phyloP scores from a whole-genome alignment of 2,113 vertebrate species.

The Myotis davidii region DNA sequence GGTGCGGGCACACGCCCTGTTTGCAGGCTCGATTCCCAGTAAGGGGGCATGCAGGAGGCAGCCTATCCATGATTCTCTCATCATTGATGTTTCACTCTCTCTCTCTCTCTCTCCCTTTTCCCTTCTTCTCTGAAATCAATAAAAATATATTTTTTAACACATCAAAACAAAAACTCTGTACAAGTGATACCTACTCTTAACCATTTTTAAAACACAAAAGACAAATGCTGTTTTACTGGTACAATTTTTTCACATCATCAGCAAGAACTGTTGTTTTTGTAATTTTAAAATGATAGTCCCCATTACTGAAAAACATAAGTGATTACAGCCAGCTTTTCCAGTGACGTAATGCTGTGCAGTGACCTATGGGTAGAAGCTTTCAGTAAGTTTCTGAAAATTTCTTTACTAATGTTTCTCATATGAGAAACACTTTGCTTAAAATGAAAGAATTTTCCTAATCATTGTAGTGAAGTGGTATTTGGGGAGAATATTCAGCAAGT shows the following conservation, averaged over 20 bases:
- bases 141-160: not conserved
- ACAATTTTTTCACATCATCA: not conserved
- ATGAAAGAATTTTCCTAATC: not conserved
- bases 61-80: too few species aligned
- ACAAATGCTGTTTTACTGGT: not conserved
- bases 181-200: not conserved
- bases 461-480: not conserved
- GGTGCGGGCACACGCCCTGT: too few species aligned
- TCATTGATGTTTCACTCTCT: too few species aligned
- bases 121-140: too few species aligned
- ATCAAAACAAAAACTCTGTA: not conserved
- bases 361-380: conserved; percentile 40
- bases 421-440: conserved; percentile 29
- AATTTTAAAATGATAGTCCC: not conserved
- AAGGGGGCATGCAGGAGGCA: too few species aligned
- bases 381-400: not conserved
- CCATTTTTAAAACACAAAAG: not conserved
- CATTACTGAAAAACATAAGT: not conserved
- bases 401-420: not conserved
- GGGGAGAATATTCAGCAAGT: not conserved
- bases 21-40: too few species aligned
- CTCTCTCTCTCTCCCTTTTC: too few species aligned
- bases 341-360: not conserved
- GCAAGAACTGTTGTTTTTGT: conserved; percentile 6
- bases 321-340: not conserved